Conservation (phyloP, 2,888 invertebrate genomes). For the Lasioglossum oenotherae region DNA sequence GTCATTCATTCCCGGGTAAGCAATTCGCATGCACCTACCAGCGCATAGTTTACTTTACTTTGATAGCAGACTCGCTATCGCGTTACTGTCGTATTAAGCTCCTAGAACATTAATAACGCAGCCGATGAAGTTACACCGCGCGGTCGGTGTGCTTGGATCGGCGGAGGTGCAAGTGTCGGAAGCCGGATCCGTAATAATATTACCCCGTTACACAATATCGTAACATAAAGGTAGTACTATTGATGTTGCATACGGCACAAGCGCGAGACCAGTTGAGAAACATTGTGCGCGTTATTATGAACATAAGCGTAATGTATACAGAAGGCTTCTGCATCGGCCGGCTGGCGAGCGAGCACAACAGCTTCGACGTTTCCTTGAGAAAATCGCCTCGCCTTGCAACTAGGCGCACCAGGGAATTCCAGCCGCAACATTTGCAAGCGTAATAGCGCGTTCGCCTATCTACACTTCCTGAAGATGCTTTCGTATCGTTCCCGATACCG, state of each 20-base stretch:
- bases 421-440: conserved; percentile 46
- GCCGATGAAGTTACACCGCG: conserved; percentile 20
- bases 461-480: conserved; percentile 51
- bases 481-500: conserved; percentile 27
- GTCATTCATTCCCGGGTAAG: background rate
- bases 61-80: conserved; percentile 8
- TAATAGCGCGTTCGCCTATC: conserved; percentile 50
- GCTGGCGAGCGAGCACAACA: conserved; percentile 7
- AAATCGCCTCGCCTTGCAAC: conserved; percentile 31
- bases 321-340: conserved; percentile 41
- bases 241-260: conserved; percentile 38
- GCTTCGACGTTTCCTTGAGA: conserved; percentile 59
- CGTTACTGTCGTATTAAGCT: background rate
- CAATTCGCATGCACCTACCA: background rate
- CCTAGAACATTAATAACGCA: conserved; percentile 22
- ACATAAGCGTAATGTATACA: conserved; percentile 42
- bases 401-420: conserved; percentile 18
- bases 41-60: background rate
- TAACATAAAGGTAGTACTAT: conserved; percentile 40
- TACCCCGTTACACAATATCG: conserved; percentile 51
- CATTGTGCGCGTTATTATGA: conserved; percentile 53
- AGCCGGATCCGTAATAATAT: conserved; percentile 48
- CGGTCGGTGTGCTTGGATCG: conserved; percentile 11
- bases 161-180: conserved; percentile 42
- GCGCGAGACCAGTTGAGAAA: conserved; percentile 38